Base-by-base conservation (phyloP, 2,888 invertebrate genomes). In the Macropis europaea region DNA sequence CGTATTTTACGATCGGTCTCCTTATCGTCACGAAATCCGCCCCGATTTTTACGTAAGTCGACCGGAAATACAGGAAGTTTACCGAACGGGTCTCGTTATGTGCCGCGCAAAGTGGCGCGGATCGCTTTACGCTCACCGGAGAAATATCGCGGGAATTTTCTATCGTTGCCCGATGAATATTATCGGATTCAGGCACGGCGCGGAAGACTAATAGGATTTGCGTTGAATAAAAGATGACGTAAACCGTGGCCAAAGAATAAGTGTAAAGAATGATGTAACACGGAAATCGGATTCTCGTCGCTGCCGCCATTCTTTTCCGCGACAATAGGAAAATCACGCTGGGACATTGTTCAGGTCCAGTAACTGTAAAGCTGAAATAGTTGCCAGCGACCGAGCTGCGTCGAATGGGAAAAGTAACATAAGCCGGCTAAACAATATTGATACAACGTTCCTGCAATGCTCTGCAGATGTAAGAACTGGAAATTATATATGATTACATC, bases 31-130 rank as follows among this genome's bases (percentile, higher is more conserved):
- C 2, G 13, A 15, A 24, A 34, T 30, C 19, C 40, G 13, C 50
- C 54, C 17, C 24, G 28, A 61, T 17, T 42, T 36, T 43, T 34
- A 36, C 13, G 19, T 22, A 40, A 62, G 28, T 28, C 7, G 6
- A 5, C n/a, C 7, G 38, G 7, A 43, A 40, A 54, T 54, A 53
- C 52, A 19, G 9, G 32, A n/a, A 9, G 32, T 7, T 38, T 52
- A 24, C 34, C 4, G 26, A 45, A 45, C 36, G 32, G n/a, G 30
- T 48, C 63, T 64, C 54, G 50, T 77, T 72, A 48, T 59, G 57
- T 72, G 42, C 47, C 24, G 45, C 17, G 60, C n/a, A 47, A 42
- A 26, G 26, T 34, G 45, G 36, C 67, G 38, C 7, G 32, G 56
- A 67, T 53, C 42, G 34, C 24, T 24, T 34, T 38, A 40, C 36